Percentiles rank a stretch among this genome's conserved stretches.
phyloP scores from a whole-genome alignment of 2,113 vertebrate species.

The Coturnix japonica region DNA sequence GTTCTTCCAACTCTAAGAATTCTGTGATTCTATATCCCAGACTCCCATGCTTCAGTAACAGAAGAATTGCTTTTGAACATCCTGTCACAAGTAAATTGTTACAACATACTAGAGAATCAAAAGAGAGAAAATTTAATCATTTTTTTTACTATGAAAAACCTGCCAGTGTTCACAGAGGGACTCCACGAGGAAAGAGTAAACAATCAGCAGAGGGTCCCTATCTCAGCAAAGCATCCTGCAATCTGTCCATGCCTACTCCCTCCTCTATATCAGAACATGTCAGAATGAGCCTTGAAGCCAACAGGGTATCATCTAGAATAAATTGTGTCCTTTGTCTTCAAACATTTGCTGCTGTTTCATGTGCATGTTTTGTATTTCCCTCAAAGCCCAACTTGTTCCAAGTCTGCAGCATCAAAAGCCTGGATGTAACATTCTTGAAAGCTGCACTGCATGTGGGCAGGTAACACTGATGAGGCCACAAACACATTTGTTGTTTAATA shows the following conservation, averaged over 20 bases:
- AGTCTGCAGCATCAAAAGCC: not conserved
- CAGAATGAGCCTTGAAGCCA: not conserved
- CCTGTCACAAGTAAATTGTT: not conserved
- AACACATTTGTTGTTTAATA: accelerated
- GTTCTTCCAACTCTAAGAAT: too few species aligned
- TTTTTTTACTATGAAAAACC: not conserved
- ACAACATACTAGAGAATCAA: not conserved
- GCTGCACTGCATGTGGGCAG: not conserved
- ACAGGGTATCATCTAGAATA: not conserved
- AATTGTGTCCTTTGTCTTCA: not conserved
- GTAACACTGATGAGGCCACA: not conserved
- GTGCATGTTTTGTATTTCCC: not conserved
- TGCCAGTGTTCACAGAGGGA: not conserved
- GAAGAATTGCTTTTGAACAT: not conserved
- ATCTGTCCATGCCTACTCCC: not conserved
- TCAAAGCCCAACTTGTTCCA: not conserved
- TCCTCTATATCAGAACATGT: not conserved
- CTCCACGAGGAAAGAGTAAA: not conserved
- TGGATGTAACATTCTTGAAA: not conserved
- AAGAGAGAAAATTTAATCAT: not conserved
- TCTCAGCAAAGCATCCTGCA: not conserved
- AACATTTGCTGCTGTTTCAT: not conserved
- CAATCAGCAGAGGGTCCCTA: not conserved
- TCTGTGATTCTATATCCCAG: not conserved
- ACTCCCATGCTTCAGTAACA: not conserved